Evolutionary conservation across 2,888 invertebrate genomes (phyloP), one percentile per base, ranked within the genome.

Genomic region (Sphecodes monilicornis): DNA sequence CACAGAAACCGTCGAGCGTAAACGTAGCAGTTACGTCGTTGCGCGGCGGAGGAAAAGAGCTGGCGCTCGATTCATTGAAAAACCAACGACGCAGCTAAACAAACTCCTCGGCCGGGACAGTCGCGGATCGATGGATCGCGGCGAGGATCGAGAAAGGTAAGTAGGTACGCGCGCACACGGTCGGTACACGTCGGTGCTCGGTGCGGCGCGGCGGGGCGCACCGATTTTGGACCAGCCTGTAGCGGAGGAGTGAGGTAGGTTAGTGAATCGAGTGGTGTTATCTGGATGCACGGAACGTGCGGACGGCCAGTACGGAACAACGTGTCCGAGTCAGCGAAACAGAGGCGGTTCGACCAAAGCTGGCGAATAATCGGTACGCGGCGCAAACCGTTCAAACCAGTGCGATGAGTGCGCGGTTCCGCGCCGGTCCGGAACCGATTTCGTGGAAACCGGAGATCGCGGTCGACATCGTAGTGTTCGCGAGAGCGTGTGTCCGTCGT

Each of bases 231-330:
- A 91, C 80, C 89, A 78, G 72, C 90, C 91, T 91, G 91, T 92
- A 92, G 85, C 85, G 87, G 84, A 77, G 89, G 88, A 88, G 92
- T 92, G 92, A 93, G 94, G 93, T 92, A 94, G 93, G 94, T 93
- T 93, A 94, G 93, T 91, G 93, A 93, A 93, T 93, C 92, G 92
- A 89, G 91, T 89, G 91, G 86, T 89, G 93, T 93, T 93, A 93
- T 93, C 93, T 92, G 90, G 89, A 92, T 93, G 92, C 91, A 92
- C 93, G 84, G 90, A 87, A 91, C 92, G 91, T 88, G 90, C 90
- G 86, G 90, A 86, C 91, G 90, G 89, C 90, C 93, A 93, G 93
- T 93, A 91, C 90, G 91, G 90, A 91, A 91, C 92, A 91, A 92
- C 92, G 90, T 91, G 92, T 91, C 91, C 92, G 91, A 92, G 92